Conservation (phyloP, 2,113 vertebrate species). For the Xiphophorus couchianus region DNA sequence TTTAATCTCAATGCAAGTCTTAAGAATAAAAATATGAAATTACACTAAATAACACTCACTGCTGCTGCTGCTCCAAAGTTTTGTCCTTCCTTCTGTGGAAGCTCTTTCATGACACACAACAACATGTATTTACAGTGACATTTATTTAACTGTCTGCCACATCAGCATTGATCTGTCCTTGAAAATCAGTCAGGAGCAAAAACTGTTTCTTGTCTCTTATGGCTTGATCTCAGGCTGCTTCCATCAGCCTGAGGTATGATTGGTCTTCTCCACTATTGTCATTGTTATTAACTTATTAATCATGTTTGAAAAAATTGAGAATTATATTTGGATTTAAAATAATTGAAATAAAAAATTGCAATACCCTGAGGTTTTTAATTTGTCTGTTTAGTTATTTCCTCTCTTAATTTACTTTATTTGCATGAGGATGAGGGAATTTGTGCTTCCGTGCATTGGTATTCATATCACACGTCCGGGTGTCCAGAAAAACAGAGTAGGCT, state of each 20-base stretch:
- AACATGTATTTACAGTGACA: constrained; percentile 21
- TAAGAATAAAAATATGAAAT: background rate
- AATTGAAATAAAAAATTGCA: background rate
- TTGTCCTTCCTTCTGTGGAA: background rate
- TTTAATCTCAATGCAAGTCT: background rate
- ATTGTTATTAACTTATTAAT: constrained; percentile 17
- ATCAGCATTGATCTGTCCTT: constrained; percentile 24
- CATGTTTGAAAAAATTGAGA: background rate
- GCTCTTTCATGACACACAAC: constrained; percentile 2
- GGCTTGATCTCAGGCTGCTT: background rate
- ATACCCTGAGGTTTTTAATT: constrained; percentile 17
- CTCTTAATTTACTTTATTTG: constrained; percentile 46
- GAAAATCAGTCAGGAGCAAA: constrained; percentile 29
- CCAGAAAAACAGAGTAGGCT: constrained; percentile 42
- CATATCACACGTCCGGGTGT: constrained; percentile 43
- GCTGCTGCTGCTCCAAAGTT: background rate
- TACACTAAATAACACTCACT: background rate
- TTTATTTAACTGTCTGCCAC: constrained; percentile 26
- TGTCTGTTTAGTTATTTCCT: constrained; percentile 23
- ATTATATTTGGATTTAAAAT: constrained; percentile 4
- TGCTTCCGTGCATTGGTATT: constrained; percentile 52
- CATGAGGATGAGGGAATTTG: constrained; percentile 31
- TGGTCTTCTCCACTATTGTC: background rate
- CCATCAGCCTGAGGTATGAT: background rate
- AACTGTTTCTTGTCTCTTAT: background rate